Evolutionary conservation across 2,888 invertebrate genomes (phyloP).

Genomic region (Drepana falcataria): DNA sequence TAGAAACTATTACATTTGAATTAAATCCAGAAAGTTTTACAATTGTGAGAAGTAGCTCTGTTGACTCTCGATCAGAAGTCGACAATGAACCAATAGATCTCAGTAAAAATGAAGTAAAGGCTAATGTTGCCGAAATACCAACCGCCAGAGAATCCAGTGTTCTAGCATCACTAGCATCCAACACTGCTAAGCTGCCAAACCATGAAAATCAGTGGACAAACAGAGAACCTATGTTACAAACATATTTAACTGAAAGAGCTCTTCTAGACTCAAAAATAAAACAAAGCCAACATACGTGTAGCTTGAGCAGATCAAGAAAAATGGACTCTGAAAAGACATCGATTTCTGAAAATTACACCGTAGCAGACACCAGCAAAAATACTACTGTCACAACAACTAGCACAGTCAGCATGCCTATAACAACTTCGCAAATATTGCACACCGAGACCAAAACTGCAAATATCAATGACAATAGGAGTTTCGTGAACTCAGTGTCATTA

Average conservation of each 20-base stretch:
- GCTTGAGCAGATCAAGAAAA: conserved; percentile 56
- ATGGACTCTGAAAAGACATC: conserved; percentile 50
- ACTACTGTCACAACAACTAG: conserved; percentile 23
- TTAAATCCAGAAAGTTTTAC: conserved; percentile 45
- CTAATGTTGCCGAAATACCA: conserved; percentile 73
- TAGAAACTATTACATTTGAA: conserved; percentile 44
- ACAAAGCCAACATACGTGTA: conserved; percentile 78
- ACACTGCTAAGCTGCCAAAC: conserved; percentile 80
- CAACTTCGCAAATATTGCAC: conserved; percentile 23
- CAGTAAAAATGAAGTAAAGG: conserved; percentile 62
- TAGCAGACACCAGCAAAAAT: conserved; percentile 30
- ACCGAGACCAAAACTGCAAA: conserved; percentile 29
- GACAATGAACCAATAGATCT: conserved; percentile 78
- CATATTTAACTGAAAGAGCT: conserved; percentile 85
- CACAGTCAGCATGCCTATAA: conserved; percentile 21
- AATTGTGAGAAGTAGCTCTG: conserved; percentile 33
- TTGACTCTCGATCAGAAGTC: conserved; percentile 50
- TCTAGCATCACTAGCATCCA: conserved; percentile 80
- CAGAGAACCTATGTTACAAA: conserved; percentile 83
- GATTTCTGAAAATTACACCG: conserved; percentile 37
- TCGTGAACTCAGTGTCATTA: conserved; percentile 17
- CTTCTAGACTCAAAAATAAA: conserved; percentile 84
- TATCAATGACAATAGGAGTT: conserved; percentile 25
- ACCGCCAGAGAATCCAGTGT: conserved; percentile 81
- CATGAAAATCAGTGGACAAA: conserved; percentile 76